Evolutionary conservation across 2,797 vertebrate genomes (phyloP).

Genomic region (Rallus crepitans): DNA sequence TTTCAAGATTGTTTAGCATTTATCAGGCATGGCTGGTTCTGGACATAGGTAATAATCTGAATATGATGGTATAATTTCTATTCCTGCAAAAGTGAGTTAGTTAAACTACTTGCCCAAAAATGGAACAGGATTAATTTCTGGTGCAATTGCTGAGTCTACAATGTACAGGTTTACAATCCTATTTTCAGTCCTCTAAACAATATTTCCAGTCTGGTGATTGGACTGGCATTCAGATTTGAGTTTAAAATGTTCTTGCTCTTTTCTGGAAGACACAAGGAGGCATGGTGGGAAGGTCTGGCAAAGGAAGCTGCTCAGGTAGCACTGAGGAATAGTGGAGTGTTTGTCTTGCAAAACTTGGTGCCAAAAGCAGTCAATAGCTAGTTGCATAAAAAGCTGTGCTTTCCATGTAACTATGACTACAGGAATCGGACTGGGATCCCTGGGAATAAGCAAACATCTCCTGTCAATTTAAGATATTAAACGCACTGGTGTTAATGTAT

Average conservation of each 20-base stretch:
- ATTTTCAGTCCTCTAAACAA: not conserved
- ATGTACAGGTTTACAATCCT: not conserved
- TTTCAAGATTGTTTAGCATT: not conserved
- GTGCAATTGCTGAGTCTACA: not conserved
- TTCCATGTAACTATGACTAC: constrained; percentile 45
- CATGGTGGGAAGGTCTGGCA: not conserved
- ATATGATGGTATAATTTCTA: not conserved
- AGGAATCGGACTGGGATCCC: not conserved
- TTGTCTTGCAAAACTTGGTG: not conserved
- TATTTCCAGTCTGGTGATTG: not conserved
- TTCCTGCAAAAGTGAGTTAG: not conserved
- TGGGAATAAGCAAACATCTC: constrained; percentile 7
- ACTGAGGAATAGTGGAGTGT: not conserved
- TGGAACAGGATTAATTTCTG: not conserved
- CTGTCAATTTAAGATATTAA: not conserved
- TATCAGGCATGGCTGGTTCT: not conserved
- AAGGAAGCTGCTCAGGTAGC: not conserved
- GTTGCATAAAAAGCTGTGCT: not conserved
- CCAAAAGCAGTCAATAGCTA: not conserved
- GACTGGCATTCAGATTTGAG: not conserved
- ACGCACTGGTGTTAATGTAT: not conserved
- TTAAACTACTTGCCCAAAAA: not conserved
- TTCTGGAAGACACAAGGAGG: not conserved
- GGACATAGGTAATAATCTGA: not conserved
- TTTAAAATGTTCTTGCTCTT: not conserved